These are phyloP conservation scores for Lepidonotus clava DNA, from an alignment of 2,888 invertebrate genomes.

Conservation along the genomic window DNA sequence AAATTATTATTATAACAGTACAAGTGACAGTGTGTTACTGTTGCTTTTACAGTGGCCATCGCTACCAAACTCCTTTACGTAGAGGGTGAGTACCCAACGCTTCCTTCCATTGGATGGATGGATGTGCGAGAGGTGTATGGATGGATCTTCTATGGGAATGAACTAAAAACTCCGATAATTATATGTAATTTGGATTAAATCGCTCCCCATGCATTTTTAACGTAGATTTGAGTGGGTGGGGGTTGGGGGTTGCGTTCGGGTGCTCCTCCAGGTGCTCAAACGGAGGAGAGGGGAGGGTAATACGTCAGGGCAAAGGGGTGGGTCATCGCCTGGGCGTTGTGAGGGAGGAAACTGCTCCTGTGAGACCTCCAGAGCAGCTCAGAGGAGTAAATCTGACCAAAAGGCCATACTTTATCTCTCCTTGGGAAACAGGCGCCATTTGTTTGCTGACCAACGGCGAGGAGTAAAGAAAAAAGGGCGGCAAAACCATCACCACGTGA, in stretches of 20 bases:
- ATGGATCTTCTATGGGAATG: neutral
- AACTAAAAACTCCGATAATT: too few species aligned
- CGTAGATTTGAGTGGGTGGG: too few species aligned
- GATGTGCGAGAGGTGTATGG: neutral
- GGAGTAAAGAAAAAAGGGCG: too few species aligned
- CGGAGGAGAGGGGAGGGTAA: too few species aligned
- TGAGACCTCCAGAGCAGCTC: too few species aligned
- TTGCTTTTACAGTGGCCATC: conserved; percentile 35
- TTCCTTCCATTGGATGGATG: neutral
- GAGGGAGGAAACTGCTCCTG: too few species aligned
- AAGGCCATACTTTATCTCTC: neutral
- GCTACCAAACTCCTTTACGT: conserved; percentile 46
- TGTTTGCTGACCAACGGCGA: conserved; percentile 1
- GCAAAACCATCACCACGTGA: neutral
- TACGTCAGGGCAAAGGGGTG: too few species aligned
- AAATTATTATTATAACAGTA: neutral
- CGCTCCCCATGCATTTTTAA: too few species aligned
- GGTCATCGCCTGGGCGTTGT: too few species aligned
- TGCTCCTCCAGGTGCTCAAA: neutral
- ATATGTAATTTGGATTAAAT: too few species aligned
- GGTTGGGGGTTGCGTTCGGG: too few species aligned
- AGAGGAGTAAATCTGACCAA: neutral
- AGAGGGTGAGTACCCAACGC: conserved; percentile 22
- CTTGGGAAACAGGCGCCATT: conserved; percentile 5
- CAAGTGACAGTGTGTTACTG: neutral